Conservation (phyloP, 2,888 invertebrate species). For the Tortricodes alternella region DNA sequence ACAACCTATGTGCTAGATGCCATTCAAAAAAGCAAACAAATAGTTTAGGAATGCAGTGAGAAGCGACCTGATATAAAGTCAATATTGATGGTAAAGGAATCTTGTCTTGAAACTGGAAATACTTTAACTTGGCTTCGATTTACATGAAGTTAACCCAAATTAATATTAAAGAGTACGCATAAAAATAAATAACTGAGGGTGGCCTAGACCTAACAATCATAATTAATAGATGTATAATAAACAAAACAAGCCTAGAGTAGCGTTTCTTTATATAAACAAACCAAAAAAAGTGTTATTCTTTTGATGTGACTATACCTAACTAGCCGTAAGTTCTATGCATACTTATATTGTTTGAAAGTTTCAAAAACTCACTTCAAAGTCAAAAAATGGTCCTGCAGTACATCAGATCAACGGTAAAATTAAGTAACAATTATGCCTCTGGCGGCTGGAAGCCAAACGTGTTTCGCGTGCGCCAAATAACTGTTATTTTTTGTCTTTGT, state of each 20-base stretch:
- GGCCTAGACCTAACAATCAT: no score
- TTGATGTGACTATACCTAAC: no score
- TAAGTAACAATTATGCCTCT: constrained; percentile 2
- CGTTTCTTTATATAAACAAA: no score
- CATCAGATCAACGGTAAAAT: not conserved
- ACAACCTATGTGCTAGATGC: not conserved
- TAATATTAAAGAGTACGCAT: no score
- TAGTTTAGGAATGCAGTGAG: constrained; percentile 11
- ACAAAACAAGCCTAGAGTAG: no score
- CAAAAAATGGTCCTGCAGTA: no score
- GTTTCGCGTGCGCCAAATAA: not conserved
- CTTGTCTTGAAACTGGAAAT: not conserved
- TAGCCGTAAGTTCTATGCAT: no score
- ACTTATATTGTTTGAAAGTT: no score
- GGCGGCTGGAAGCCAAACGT: not conserved
- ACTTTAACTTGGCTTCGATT: not conserved
- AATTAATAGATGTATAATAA: no score
- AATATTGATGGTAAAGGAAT: not conserved
- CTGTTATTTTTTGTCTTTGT: not conserved
- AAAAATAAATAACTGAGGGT: no score
- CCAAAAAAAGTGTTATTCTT: no score
- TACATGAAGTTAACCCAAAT: not conserved
- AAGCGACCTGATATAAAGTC: not conserved
- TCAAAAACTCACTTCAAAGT: no score
- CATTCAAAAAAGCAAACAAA: constrained; percentile 4